A percentile compares a stretch with the other conserved stretches of the same genome.
These are phyloP conservation scores for Gymnoscopelus microlampas DNA, from an alignment of 2,797 vertebrate species.

Conservation along the genomic window DNA sequence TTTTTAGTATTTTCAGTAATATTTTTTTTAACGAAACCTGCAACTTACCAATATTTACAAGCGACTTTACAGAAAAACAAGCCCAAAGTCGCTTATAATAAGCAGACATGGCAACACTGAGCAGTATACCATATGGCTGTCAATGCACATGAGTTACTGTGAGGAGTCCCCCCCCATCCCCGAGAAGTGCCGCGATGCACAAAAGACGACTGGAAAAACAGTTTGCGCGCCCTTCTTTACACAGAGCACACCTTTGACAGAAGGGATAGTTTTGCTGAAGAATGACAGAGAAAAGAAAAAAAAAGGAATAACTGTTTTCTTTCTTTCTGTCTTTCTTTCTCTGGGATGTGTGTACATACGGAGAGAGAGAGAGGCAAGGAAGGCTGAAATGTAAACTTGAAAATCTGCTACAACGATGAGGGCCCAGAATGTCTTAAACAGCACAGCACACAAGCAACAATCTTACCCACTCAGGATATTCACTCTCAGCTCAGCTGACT, in stretches of 20 bases:
- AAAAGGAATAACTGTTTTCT: slow-evolving; percentile 46
- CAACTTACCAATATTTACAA: too few species aligned
- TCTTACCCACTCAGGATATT: slow-evolving; percentile 15
- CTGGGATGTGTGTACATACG: slow-evolving; percentile 29
- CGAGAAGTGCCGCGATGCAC: slow-evolving; percentile 51
- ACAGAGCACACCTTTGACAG: slow-evolving; percentile 46
- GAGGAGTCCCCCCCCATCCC: slow-evolving; percentile 26
- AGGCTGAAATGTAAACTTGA: slow-evolving; percentile 18
- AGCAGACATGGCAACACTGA: slow-evolving; percentile 12
- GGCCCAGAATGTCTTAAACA: slow-evolving; percentile 60
- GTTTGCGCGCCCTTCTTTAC: slow-evolving; percentile 49
- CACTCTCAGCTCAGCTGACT: background rate
- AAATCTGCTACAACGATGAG: slow-evolving; percentile 60
- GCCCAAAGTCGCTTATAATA: too few species aligned
- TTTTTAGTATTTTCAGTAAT: background rate
- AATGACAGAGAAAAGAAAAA: slow-evolving; percentile 15
- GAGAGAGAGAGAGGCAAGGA: slow-evolving; percentile 15
- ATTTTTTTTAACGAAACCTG: too few species aligned
- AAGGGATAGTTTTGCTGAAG: slow-evolving; percentile 21
- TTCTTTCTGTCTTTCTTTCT: slow-evolving; percentile 54
- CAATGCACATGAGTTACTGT: slow-evolving; percentile 65
- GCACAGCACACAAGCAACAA: slow-evolving; percentile 45
- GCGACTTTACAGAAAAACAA: too few species aligned
- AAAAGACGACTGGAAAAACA: slow-evolving; percentile 70
- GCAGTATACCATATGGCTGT: slow-evolving; percentile 78